These are phyloP conservation scores for Ridgeia piscesae DNA, from an alignment of 1,140 invertebrate genomes.

Conservation along the genomic window DNA sequence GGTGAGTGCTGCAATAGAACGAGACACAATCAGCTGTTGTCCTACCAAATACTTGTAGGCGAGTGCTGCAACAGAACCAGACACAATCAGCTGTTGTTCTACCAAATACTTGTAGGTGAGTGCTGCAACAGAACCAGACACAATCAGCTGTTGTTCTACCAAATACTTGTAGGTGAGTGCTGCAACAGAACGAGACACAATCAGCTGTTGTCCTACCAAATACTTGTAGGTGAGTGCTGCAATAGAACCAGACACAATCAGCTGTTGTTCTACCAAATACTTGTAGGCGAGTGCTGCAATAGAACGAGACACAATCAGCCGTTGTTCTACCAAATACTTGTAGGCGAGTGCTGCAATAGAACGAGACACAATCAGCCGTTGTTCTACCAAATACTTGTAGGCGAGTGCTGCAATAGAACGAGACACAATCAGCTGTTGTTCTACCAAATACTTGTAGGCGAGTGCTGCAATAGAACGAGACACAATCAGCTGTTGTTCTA, in stretches of 20 bases:
- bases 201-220: conserved; percentile 97
- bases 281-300: conserved; percentile 72
- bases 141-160: conserved; percentile 95
- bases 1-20: conserved; percentile 60
- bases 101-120: conserved; percentile 90
- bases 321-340: conserved; percentile 95
- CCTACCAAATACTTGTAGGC: conserved; percentile 95
- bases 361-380: conserved; percentile 79
- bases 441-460: conserved; percentile 92
- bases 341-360: conserved; percentile 68
- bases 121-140: conserved; percentile 51
- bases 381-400: conserved; percentile 95
- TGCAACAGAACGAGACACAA: conserved; percentile 60
- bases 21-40: conserved; percentile 82
- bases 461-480: conserved; percentile 52
- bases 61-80: conserved; percentile 52
- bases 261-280: conserved; percentile 97
- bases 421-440: conserved; percentile 86
- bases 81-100: conserved; percentile 90
- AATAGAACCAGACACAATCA: conserved; percentile 65
- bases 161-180: conserved; percentile 83
- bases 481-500: conserved; percentile 93
- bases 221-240: conserved; percentile 79
- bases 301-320: conserved; percentile 72
- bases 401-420: conserved; percentile 60